Conservation (phyloP, 2,113 vertebrate species). For the Riparia riparia region DNA sequence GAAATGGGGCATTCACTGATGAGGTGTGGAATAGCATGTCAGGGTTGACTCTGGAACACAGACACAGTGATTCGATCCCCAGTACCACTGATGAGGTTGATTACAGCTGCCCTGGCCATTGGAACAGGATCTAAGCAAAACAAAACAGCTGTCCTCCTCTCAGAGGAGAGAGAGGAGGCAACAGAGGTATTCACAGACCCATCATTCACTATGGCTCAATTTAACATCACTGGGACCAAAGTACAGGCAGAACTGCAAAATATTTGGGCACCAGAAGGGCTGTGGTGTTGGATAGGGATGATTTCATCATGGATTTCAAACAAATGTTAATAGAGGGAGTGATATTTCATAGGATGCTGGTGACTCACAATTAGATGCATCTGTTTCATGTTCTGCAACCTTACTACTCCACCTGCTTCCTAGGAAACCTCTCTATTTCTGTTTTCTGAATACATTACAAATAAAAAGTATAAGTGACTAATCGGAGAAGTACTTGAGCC, state of each 20-base stretch:
- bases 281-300: not conserved
- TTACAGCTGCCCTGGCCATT: not conserved
- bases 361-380: constrained; percentile 11
- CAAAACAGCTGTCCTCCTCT: not conserved
- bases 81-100: not conserved
- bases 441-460: not conserved
- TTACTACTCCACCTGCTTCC: not conserved
- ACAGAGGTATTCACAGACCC: not conserved
- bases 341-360: constrained; percentile 3
- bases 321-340: not conserved
- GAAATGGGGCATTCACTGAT: constrained; percentile 37
- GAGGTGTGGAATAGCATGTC: constrained; percentile 50
- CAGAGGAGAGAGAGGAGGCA: not conserved
- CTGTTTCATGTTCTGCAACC: not conserved
- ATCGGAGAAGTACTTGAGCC: not conserved
- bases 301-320: constrained; percentile 19
- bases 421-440: constrained; percentile 5
- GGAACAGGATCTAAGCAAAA: not conserved
- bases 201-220: not conserved
- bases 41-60: constrained; percentile 5
- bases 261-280: not conserved
- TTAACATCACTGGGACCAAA: not conserved
- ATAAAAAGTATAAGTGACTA: not conserved
- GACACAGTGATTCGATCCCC: not conserved
- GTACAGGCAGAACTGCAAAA: not conserved